A percentile compares a stretch with the other conserved stretches of the same genome.
These are phyloP conservation scores for Dufourea novaeangliae DNA, from an alignment of 1,140 invertebrate species.

Conservation along the genomic window DNA sequence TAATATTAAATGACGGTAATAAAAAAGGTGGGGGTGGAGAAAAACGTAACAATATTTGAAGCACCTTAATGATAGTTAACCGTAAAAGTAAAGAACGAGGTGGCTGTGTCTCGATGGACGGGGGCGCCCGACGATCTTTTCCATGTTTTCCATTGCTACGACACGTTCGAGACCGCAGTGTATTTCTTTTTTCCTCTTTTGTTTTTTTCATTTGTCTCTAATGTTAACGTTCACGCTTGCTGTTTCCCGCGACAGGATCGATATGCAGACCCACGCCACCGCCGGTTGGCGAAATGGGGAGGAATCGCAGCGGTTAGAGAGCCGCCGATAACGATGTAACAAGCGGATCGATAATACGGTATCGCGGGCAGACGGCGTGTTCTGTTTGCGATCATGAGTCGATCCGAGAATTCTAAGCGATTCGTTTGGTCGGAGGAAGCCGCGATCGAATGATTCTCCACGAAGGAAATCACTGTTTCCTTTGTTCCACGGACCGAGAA, in stretches of 20 bases:
- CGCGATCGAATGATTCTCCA: neutral
- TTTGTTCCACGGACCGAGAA: too few species aligned
- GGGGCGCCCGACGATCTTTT: slow-evolving; percentile 2
- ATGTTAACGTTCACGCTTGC: neutral
- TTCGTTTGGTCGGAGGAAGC: neutral
- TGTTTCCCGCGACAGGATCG: neutral
- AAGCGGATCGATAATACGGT: slow-evolving; percentile 37
- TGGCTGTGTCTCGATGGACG: slow-evolving; percentile 26
- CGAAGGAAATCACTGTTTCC: neutral
- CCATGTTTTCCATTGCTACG: neutral
- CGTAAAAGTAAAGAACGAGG: slow-evolving; percentile 53
- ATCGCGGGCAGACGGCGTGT: neutral
- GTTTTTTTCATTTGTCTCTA: neutral
- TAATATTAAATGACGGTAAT: slow-evolving; percentile 63
- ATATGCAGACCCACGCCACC: neutral
- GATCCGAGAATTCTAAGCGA: too few species aligned
- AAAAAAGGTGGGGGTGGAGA: slow-evolving; percentile 34
- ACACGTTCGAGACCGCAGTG: slow-evolving; percentile 6
- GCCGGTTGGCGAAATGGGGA: slow-evolving; percentile 13
- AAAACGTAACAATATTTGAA: slow-evolving; percentile 75
- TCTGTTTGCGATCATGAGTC: neutral
- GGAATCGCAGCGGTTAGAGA: slow-evolving; percentile 11
- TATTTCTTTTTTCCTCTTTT: slow-evolving; percentile 1
- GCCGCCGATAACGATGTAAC: slow-evolving; percentile 20
- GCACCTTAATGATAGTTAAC: slow-evolving; percentile 75